Evolutionary conservation across 2,113 vertebrate species (phyloP).

Genomic region (Oxyura jamaicensis): DNA sequence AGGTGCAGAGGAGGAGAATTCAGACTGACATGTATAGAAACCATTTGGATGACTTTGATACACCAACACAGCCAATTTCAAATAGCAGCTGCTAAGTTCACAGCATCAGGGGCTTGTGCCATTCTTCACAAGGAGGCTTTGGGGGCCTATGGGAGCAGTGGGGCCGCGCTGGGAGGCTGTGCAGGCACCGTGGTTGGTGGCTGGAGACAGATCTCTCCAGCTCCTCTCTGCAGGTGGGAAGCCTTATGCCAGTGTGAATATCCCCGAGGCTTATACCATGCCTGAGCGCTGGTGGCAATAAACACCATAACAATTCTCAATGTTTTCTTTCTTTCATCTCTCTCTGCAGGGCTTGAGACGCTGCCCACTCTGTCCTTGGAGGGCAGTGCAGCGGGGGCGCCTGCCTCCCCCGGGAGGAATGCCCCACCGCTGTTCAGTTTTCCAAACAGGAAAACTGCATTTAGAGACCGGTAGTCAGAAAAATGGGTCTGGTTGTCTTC

Average conservation of each 20-base stretch:
- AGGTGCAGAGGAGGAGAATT: neutral
- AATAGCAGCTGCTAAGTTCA: neutral
- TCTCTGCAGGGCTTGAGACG: neutral
- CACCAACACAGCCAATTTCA: neutral
- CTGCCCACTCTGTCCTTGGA: neutral
- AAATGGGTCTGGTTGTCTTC: neutral
- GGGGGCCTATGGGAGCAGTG: neutral
- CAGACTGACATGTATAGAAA: neutral
- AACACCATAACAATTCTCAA: neutral
- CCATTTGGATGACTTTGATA: neutral
- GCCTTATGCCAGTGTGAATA: neutral
- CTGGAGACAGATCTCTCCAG: neutral
- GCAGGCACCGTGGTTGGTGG: neutral
- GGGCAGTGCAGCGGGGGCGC: neutral
- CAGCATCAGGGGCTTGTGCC: neutral
- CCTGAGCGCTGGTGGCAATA: no score
- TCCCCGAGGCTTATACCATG: neutral
- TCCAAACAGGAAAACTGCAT: neutral
- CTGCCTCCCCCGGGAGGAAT: neutral
- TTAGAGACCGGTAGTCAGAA: neutral
- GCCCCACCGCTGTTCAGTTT: no score
- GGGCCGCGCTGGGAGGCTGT: neutral
- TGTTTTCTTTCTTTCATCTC: neutral
- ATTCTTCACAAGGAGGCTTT: neutral
- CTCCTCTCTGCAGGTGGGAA: neutral